Evolutionary conservation across 2,888 invertebrate genomes (phyloP), one percentile per base, ranked within the genome.

Genomic region (Drosophila diplacantha): DNA sequence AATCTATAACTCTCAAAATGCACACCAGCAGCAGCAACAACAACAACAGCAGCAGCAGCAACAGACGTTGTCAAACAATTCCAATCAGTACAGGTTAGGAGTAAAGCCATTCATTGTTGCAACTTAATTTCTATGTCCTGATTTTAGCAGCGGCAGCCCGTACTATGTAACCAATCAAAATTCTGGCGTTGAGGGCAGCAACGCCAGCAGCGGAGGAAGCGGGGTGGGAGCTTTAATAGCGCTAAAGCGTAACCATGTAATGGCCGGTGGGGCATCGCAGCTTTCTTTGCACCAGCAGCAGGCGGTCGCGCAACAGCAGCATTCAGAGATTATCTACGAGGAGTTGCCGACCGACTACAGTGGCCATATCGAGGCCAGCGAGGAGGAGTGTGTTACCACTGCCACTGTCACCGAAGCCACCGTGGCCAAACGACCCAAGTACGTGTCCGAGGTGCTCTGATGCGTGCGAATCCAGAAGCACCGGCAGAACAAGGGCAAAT

Each of bases 261-360:
- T 86, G 79, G 76, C 84, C 52, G 85, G 86, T 44, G 85, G 85
- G 52, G 75, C 81, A 70, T 72, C 43, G 35, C 78, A 73, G 34
- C 78, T 72, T 49, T 61, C 76, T 58, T 73, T 71, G 38, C 75
- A 77, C 44, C 85, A 83, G 41, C 84, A 83, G 56, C 85, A 72
- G 41, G 69, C 79, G 69, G 69, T 83, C 71, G 60, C 69, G 51
- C 49, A 65, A n/a, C 66, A 58, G 46, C 71, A 73, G 55, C 85
- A 86, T 78, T 74, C 85, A 52, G 85, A 83, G 71, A 85, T 87
- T 72, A 83, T 85, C 26, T 87, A 86, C 54, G 87, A 87, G 55
- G 88, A 87, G 65, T 72, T 85, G 72, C 87, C 87, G 55, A 86
- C 87, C 29, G 87, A 87, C 68, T 87, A 86, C 59, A 87, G 85